These are phyloP conservation scores for Hippocampus guttulatus DNA, from an alignment of 2,113 vertebrate genomes.

Conservation along the genomic window DNA sequence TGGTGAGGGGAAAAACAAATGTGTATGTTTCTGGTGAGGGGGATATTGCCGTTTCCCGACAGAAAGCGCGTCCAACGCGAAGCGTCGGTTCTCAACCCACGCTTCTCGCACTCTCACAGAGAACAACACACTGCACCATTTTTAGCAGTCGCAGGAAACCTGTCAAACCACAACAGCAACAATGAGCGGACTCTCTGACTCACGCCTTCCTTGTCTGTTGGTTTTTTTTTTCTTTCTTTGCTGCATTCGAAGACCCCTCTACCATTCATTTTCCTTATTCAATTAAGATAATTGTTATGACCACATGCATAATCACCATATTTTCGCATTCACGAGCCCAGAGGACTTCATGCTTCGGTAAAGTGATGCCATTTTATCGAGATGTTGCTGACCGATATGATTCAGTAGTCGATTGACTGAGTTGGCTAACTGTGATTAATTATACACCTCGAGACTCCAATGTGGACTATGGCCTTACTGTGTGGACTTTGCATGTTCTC, in stretches of 20 bases:
- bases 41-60: slow-evolving; percentile 50
- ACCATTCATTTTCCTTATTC: background rate
- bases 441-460: too few relatives aligned
- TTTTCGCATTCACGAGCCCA: too few relatives aligned
- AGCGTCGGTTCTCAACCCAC: slow-evolving; percentile 44
- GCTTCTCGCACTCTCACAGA: slow-evolving; percentile 43
- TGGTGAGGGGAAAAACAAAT: background rate
- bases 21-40: slow-evolving; percentile 1
- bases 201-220: slow-evolving; percentile 33
- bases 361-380: too few relatives aligned
- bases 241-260: too few relatives aligned
- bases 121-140: slow-evolving; percentile 51
- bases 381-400: too few relatives aligned
- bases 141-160: slow-evolving; percentile 59
- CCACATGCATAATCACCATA: too few relatives aligned
- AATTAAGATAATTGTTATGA: background rate
- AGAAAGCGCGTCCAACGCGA: slow-evolving; percentile 38
- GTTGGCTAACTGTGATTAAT: too few relatives aligned
- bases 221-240: background rate
- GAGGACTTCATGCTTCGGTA: too few relatives aligned
- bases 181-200: slow-evolving; percentile 39
- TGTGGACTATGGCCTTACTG: too few relatives aligned
- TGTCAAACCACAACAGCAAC: slow-evolving; percentile 39
- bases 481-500: too few relatives aligned
- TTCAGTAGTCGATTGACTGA: too few relatives aligned